These are phyloP conservation scores for Neotragus moschatus DNA, from an alignment of 2,113 vertebrate species.

Conservation along the genomic window DNA sequence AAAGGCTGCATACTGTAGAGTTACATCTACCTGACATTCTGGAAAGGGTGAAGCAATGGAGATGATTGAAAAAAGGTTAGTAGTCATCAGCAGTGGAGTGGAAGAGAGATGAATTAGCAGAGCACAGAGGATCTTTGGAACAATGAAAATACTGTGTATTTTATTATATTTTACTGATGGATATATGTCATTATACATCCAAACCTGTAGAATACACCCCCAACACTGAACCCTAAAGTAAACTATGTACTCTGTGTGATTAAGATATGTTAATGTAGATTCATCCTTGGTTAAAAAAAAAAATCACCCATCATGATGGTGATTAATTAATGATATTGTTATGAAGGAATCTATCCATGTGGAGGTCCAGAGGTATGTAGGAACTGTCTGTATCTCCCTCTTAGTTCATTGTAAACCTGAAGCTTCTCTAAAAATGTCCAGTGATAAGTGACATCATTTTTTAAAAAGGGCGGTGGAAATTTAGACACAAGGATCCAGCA, in stretches of 20 bases:
- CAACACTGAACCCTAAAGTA: neutral
- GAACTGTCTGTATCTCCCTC: neutral
- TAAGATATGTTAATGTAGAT: neutral
- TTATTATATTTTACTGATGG: neutral
- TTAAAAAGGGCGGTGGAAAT: rapidly evolving
- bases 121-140: neutral
- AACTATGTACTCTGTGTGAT: neutral
- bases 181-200: neutral
- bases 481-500: neutral
- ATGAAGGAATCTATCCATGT: neutral
- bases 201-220: neutral
- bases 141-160: neutral
- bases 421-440: neutral
- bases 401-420: neutral
- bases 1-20: neutral
- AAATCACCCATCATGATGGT: neutral
- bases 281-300: neutral
- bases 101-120: neutral
- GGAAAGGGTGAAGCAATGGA: neutral
- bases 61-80: neutral
- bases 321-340: neutral
- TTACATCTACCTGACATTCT: neutral
- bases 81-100: neutral
- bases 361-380: neutral
- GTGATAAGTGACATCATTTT: neutral